These are phyloP conservation scores for Acanthococcus lagerstroemiae DNA, from an alignment of 2,888 invertebrate species.

Conservation along the genomic window DNA sequence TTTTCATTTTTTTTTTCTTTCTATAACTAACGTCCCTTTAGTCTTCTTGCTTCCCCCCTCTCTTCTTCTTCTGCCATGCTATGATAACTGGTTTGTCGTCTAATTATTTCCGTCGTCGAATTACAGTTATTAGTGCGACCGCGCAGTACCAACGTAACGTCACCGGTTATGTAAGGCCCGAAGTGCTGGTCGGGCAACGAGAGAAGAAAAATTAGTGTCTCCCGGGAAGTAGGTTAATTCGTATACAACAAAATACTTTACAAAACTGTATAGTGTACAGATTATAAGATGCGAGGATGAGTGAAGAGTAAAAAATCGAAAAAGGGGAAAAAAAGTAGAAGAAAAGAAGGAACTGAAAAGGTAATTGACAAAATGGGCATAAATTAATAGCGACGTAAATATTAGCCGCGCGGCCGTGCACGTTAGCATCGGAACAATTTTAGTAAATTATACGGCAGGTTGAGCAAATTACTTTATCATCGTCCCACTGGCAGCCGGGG, in stretches of 20 bases:
- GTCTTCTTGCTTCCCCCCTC: too few species aligned
- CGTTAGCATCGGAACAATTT: not conserved
- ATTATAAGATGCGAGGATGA: not conserved
- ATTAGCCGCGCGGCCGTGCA: not conserved
- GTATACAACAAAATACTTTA: too few species aligned
- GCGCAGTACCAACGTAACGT: constrained; percentile 1
- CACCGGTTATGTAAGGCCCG: constrained; percentile 1
- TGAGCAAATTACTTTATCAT: constrained; percentile 1
- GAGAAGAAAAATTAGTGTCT: not conserved
- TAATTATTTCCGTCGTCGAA: constrained; percentile 29
- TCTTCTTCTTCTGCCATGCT: not conserved
- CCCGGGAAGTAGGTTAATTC: not conserved
- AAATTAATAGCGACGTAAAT: constrained; percentile 2
- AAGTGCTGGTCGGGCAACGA: not conserved
- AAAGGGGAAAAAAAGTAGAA: not conserved
- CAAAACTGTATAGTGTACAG: too few species aligned
- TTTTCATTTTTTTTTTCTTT: constrained; percentile 17
- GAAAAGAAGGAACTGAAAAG: not conserved
- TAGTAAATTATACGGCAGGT: not conserved
- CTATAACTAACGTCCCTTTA: not conserved
- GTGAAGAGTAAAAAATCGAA: not conserved
- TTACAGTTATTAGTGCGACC: constrained; percentile 20
- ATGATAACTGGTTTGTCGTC: constrained; percentile 28
- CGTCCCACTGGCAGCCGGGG: not conserved
- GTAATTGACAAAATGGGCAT: not conserved